phyloP scores from a whole-genome alignment of 2,888 invertebrate genomes.

The Pyrgus malvae region DNA sequence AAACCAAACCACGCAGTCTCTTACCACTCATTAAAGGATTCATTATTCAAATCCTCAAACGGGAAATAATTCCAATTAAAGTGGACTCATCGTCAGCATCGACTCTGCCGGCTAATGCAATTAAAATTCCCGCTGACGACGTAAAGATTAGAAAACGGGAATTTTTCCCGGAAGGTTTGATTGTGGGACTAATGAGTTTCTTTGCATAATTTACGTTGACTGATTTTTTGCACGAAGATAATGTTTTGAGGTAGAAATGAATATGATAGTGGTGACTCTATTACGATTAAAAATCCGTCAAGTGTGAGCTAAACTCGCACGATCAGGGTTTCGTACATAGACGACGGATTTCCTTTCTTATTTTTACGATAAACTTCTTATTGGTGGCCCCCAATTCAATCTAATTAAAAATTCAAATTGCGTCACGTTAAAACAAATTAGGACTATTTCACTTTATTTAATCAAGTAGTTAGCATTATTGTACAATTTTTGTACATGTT shows the following conservation, averaged over 20 bases:
- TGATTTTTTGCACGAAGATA: constrained; percentile 18
- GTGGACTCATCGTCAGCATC: constrained; percentile 44
- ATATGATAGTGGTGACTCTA: no score
- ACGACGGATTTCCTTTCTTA: no score
- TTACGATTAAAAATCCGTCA: neutral
- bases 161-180: constrained; percentile 17
- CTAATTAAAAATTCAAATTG: no score
- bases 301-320: neutral
- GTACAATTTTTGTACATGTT: no score
- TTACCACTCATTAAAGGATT: constrained; percentile 1
- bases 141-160: constrained; percentile 22
- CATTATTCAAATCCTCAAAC: constrained; percentile 43
- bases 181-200: constrained; percentile 19
- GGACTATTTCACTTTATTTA: no score
- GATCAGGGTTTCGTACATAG: no score
- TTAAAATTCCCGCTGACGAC: constrained; percentile 62
- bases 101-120: constrained; percentile 55
- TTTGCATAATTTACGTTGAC: constrained; percentile 9
- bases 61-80: constrained; percentile 67
- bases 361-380: no score
- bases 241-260: no score
- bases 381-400: no score
- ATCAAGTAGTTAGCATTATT: no score
- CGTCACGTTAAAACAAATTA: no score
- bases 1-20: neutral